Evolutionary conservation across 2,888 invertebrate genomes (phyloP), one percentile per base, ranked within the genome.

Genomic region (Rambutsinella grinnellia): DNA sequence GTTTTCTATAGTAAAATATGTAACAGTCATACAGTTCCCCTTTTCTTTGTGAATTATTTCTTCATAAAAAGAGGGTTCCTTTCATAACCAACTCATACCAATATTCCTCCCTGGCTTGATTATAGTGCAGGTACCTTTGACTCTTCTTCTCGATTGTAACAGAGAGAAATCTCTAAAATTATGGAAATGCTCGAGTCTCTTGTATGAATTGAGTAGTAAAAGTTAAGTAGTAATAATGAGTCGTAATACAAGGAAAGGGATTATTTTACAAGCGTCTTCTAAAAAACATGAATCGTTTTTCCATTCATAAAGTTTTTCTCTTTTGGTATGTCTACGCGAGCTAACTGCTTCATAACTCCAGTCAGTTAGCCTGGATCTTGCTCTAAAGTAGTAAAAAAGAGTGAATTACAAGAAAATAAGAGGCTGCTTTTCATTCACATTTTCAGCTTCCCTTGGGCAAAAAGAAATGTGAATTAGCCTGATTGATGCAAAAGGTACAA

Each of bases 371-470:
- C 47, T 54, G 46, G 21, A 53, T 51, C 17, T 57, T 54, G 6
- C 27, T 58, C 5, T 46, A n/a, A n/a, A n/a, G n/a, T 36, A 5
- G 36, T 36, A 36, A 36, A 24, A 8, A 3, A 44, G 21, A 27
- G 57, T 36, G 44, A 54, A 61, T 62, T 57, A 65, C 36, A 58
- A 49, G 28, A 27, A 62, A 27, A 70, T 28, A n/a, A 13, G 36
- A 36, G 36, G 13, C 13, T 36, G 5, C 36, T 63, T 61, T 72
- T 51, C 65, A 65, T 72, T 72, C 65, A 65, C 65, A 65, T 65
- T 72, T 65, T 27, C 17, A 28, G 19, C 19, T 63, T 21, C 70
- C 63, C 63, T 62, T 56, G 13, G 57, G 70, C 70, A 28, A 62
- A 28, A 53, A 56, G 47, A 5, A 46, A 51, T 51, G 23, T 26